A percentile compares a stretch with the other conserved stretches of the same genome.
Evolutionary conservation across 2,888 invertebrate species (phyloP).

Genomic region (Stenchaetothrips biformis): DNA sequence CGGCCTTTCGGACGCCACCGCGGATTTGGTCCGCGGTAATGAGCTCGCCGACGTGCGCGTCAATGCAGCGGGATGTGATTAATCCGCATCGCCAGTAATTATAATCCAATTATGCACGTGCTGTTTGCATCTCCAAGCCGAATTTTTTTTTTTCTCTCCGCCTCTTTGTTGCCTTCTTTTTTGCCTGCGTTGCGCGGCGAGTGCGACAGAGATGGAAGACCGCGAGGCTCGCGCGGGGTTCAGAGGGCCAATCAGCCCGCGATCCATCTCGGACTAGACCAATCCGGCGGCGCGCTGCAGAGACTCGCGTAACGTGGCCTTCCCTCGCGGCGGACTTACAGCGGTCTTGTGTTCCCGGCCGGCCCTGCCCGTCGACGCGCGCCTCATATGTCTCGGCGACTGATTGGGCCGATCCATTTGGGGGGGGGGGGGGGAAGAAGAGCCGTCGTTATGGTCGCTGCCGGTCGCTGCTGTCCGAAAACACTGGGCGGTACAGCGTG

Average conservation of each 20-base stretch:
- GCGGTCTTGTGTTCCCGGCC: neutral
- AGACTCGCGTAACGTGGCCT: neutral
- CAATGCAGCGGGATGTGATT: too few relatives aligned
- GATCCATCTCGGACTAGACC: neutral
- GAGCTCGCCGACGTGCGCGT: too few relatives aligned
- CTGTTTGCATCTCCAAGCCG: too few relatives aligned
- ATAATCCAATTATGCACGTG: too few relatives aligned
- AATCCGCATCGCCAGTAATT: too few relatives aligned
- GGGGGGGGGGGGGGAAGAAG: neutral
- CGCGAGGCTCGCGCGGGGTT: neutral
- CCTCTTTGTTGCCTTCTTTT: too few relatives aligned
- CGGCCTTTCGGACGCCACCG: neutral
- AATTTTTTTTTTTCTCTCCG: too few relatives aligned
- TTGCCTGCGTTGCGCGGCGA: neutral
- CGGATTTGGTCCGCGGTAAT: too few relatives aligned
- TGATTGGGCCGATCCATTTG: slow-evolving; percentile 17
- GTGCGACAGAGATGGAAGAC: neutral
- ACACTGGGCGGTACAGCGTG: too few relatives aligned
- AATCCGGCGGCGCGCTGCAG: neutral
- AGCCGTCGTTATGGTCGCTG: too few relatives aligned
- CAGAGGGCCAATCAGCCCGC: slow-evolving; percentile 16
- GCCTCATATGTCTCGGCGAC: neutral
- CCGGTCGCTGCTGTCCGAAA: too few relatives aligned
- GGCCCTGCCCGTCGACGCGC: neutral
- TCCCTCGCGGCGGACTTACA: neutral